Conservation (phyloP, 2,113 vertebrate species). For the Hypocryptadius cinnamomeus region DNA sequence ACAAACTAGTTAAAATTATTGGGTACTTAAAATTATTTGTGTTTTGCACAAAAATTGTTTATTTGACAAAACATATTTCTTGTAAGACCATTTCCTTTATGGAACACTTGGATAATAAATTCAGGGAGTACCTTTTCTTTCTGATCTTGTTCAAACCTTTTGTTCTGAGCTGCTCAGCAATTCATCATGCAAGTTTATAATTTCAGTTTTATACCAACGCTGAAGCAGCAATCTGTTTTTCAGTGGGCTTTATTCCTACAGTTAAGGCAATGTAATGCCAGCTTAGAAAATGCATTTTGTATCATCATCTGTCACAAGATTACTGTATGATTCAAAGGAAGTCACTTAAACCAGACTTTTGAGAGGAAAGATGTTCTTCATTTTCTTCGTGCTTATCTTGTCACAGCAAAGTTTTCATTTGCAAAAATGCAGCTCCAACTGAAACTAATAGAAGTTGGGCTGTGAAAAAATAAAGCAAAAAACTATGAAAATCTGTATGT, state of each 20-base stretch:
- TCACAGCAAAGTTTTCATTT: slow-evolving; percentile 9
- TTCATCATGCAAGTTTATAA: slow-evolving; percentile 5
- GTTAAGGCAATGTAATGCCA: background rate
- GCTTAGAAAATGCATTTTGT: background rate
- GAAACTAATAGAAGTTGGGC: background rate
- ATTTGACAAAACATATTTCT: background rate
- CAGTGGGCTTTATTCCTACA: background rate
- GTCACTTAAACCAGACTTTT: slow-evolving; percentile 8
- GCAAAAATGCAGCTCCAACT: background rate
- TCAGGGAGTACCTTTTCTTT: background rate
- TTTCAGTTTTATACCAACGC: background rate
- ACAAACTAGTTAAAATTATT: background rate
- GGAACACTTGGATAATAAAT: background rate
- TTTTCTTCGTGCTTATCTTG: slow-evolving; percentile 6
- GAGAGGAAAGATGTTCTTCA: slow-evolving; percentile 3
- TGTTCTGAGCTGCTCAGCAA: background rate
- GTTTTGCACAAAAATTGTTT: background rate
- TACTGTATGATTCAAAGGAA: slow-evolving; percentile 21
- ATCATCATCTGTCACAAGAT: slow-evolving; percentile 23
- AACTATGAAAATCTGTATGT: background rate
- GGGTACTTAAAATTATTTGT: background rate
- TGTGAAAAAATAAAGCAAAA: background rate
- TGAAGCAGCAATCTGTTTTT: slow-evolving; percentile 20
- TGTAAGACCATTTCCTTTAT: background rate
- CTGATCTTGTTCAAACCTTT: background rate